Evolutionary conservation across 2,113 vertebrate genomes (phyloP).

Genomic region (Phodopus roborovskii): DNA sequence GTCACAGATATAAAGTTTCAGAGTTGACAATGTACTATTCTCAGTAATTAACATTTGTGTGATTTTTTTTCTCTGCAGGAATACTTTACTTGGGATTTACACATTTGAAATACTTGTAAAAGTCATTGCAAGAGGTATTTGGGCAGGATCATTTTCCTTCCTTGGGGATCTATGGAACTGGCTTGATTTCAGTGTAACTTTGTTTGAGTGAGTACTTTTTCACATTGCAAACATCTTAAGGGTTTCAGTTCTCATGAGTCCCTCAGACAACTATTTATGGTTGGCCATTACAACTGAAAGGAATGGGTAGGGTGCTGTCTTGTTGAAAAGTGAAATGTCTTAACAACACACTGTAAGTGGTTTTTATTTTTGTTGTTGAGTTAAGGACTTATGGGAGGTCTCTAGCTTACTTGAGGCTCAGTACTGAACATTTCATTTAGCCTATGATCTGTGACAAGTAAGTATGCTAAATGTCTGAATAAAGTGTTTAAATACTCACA

Average conservation of each 20-base stretch:
- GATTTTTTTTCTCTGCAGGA: slow-evolving; percentile 82
- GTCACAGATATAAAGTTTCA: neutral
- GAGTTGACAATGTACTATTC: neutral
- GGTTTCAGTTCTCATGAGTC: neutral
- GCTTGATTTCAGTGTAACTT: slow-evolving; percentile 92
- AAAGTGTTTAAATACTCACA: neutral
- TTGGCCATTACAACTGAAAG: neutral
- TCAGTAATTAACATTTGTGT: neutral
- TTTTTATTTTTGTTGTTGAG: neutral
- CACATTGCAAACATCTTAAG: neutral
- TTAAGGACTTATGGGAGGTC: neutral
- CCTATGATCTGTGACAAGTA: neutral
- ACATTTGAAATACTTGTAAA: slow-evolving; percentile 92
- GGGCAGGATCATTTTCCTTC: slow-evolving; percentile 92
- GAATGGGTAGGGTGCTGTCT: neutral
- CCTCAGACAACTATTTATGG: neutral
- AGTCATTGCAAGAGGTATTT: slow-evolving; percentile 91
- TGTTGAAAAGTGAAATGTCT: neutral
- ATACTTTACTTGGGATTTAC: slow-evolving; percentile 92
- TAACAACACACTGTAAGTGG: neutral
- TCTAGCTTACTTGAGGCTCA: neutral
- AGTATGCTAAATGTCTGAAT: neutral
- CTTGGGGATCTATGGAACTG: slow-evolving; percentile 94
- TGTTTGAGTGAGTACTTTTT: slow-evolving; percentile 92
- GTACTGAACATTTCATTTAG: neutral